Base-by-base conservation (phyloP, 2,113 vertebrate genomes). In the human region DNA sequence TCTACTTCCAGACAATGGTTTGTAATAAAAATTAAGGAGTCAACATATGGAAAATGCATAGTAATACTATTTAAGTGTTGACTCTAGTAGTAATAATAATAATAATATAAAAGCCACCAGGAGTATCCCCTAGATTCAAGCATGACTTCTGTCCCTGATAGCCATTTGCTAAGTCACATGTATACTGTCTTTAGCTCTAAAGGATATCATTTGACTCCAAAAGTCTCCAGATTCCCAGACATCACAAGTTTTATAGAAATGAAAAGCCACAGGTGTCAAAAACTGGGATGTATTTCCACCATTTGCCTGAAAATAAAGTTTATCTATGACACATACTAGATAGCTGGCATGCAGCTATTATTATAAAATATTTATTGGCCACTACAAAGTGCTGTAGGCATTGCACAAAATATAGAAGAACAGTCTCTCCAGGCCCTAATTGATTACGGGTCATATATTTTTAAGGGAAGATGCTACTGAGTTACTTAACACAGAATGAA, bases 291-390 rank as follows among this genome's bases (percentile, higher is more conserved):
- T 48, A 97, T 57, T 84, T 86, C 35, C n/a, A 87, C 18, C 3
- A 70, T 92, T 84, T 92, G 30, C 25, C 57, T 90, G 79, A 84
- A 96, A 96, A 95, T 92, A 96, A 93, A 96, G 38, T 27, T 96
- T 92, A 89, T 76, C 64, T 88, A n/a, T 92, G 87, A 80, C 43
- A 50, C 50, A 61, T 40, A 66, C 52, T 89, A 38, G 80, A 73
- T 70, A 80, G 30, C 61, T 50, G 40, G 40, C 76, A 86, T 43
- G 23, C 30, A 84, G 45, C 43, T 92, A 52, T 88, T 92, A 93
- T 86, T 92, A 93, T 84, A 86, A 97, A 97, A 93, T 97, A 97
- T 90, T 92, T 93, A 95, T 43, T 78, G 57, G 78, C 30, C 75
- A 95, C 80, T 78, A 90, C 57, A 75, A 90, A 94, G 86, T 87